Percentiles rank a stretch among this genome's conserved stretches.
Evolutionary conservation across 2,888 invertebrate species (phyloP).

Genomic region (Caprella mutica): DNA sequence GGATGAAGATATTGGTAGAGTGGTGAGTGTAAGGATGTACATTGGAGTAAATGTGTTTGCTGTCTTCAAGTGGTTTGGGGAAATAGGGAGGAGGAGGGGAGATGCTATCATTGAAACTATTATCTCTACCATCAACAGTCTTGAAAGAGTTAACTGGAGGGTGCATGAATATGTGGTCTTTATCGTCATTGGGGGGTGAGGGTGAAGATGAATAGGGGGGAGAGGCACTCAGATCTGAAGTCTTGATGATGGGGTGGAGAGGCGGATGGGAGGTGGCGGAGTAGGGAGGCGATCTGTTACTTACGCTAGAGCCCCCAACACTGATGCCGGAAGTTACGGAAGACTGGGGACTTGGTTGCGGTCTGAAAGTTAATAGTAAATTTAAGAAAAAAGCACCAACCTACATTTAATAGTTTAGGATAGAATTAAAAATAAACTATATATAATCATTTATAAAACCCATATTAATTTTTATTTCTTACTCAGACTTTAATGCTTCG

Average conservation of each 20-base stretch:
- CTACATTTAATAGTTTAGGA: no score
- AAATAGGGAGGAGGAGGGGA: constrained; percentile 3
- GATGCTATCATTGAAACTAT: constrained; percentile 1
- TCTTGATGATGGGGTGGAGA: constrained; percentile 9
- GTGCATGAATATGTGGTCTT: constrained; percentile 4
- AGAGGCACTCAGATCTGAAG: constrained; percentile 13
- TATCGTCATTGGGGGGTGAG: constrained; percentile 1
- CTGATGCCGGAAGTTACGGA: constrained; percentile 33
- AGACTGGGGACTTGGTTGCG: constrained; percentile 32
- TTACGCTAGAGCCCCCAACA: constrained; percentile 31
- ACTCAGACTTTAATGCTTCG: no score
- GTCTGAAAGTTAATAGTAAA: constrained; percentile 11
- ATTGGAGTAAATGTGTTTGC: constrained; percentile 12
- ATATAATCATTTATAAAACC: no score
- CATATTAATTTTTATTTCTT: no score
- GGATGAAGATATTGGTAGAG: constrained; percentile 31
- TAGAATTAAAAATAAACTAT: no score
- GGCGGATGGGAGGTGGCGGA: constrained; percentile 11
- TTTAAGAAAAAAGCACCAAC: background rate
- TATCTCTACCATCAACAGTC: constrained; percentile 10
- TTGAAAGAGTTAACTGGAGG: constrained; percentile 6
- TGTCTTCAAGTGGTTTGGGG: background rate
- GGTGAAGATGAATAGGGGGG: constrained; percentile 9
- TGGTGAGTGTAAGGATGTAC: constrained; percentile 23
- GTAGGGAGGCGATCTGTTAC: constrained; percentile 25